phyloP scores from a whole-genome alignment of 2,113 vertebrate species.

The Atrichornis clamosus region DNA sequence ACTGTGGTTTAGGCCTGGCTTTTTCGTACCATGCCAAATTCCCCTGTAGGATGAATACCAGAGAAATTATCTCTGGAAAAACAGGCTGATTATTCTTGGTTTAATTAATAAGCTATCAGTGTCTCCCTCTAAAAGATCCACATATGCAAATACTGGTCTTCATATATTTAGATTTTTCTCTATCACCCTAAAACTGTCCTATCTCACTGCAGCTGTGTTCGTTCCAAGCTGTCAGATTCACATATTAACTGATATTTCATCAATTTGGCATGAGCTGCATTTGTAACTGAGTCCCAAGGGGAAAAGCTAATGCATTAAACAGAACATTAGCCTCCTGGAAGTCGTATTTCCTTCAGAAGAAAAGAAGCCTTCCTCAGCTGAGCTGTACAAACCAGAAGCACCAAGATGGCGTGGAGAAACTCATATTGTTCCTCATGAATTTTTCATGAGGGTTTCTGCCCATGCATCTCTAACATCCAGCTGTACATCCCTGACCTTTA shows the following conservation, averaged over 20 bases:
- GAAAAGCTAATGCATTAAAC: conserved; percentile 51
- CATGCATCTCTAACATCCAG: conserved; percentile 65
- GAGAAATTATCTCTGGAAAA: neutral
- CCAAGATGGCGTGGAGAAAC: conserved; percentile 21
- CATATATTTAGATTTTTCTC: conserved; percentile 15
- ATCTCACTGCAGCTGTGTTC: conserved; percentile 65
- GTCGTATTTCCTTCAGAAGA: conserved; percentile 34
- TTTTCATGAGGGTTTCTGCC: conserved; percentile 90
- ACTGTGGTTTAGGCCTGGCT: neutral
- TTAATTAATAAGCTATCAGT: neutral
- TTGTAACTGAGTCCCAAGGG: conserved; percentile 63
- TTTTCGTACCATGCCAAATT: neutral
- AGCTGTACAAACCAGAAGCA: conserved; percentile 14
- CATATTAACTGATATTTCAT: conserved; percentile 74
- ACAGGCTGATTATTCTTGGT: neutral
- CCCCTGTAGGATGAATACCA: neutral
- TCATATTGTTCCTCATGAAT: conserved; percentile 79
- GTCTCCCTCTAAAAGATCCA: neutral
- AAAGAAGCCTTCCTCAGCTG: neutral
- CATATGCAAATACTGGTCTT: neutral
- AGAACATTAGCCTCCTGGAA: conserved; percentile 48
- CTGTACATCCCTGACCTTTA: conserved; percentile 67
- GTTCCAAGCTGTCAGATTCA: conserved; percentile 62
- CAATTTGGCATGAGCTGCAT: conserved; percentile 67
- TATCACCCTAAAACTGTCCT: conserved; percentile 7